These are phyloP conservation scores for Macaca fascicularis DNA, from an alignment of 2,113 vertebrate genomes.

Conservation along the genomic window T2T-MFA8v1.1 NC_088386.1:33967001-33967500, in stretches of 20 bases:
- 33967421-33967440: neutral
- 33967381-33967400: neutral
- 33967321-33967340: neutral
- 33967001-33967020: no score
- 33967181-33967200: neutral
- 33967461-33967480: neutral
- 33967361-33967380: neutral
- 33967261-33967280: neutral
- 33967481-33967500: neutral
- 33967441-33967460: neutral
- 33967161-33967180: neutral
- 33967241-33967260: neutral
- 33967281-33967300: neutral
- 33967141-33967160: neutral
- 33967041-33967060: no score
- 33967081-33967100: no score
- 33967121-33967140: no score
- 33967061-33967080: no score
- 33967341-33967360: neutral
- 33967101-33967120: no score
- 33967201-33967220: neutral
- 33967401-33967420: neutral
- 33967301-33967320: neutral
- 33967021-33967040: no score
- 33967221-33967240: conserved; percentile 2